Base-by-base conservation (phyloP, 2,797 vertebrate genomes). In the Melanotaenia trifasciata region DNA sequence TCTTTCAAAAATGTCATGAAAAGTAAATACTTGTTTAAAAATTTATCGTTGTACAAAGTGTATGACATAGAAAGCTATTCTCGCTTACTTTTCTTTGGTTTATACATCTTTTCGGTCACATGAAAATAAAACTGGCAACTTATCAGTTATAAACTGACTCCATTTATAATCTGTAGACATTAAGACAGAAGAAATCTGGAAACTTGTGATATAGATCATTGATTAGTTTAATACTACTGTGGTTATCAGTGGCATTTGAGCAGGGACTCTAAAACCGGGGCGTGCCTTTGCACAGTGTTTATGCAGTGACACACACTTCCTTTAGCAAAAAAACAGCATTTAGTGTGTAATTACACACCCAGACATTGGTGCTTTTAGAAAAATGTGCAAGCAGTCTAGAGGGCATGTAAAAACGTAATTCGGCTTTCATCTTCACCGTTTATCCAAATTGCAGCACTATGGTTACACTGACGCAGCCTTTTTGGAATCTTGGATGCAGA, bases 301-400 rank as follows among this genome's bases (percentile, higher is more conserved):
- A 86, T 73, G 78, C 67, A 61, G 78, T 65, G 70, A 90, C 89
- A 84, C 70, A 78, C 71, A 86, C 82, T 86, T 89, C 65, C 74
- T 78, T 72, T 33, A 58, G 72, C 68, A 81, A 79, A 76, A 69
- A 76, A 77, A 81, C 81, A 78, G 80, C 82, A 84, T 87, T 92
- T 86, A 87, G 88, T 75, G 83, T 84, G 87, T 92, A 93, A 94
- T 94, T 93, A 92, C 89, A 91, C 82, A 89, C 81, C 84, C 89
- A 90, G 92, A 87, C 90, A 72, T 85, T 53, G 81, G 89, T 76
- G 82, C 75, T 81, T 91, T 87, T 50, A 81, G 69, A 90, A 85
- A 90, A 92, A 92, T 87, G 87, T 90, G 88, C 90, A 86, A 85
- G 85, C 85, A 87, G 86, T 92, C 90, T 92, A 30, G 78, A 76